Evolutionary conservation across 2,797 vertebrate species (phyloP).

Genomic region (Sternotherus odoratus): DNA sequence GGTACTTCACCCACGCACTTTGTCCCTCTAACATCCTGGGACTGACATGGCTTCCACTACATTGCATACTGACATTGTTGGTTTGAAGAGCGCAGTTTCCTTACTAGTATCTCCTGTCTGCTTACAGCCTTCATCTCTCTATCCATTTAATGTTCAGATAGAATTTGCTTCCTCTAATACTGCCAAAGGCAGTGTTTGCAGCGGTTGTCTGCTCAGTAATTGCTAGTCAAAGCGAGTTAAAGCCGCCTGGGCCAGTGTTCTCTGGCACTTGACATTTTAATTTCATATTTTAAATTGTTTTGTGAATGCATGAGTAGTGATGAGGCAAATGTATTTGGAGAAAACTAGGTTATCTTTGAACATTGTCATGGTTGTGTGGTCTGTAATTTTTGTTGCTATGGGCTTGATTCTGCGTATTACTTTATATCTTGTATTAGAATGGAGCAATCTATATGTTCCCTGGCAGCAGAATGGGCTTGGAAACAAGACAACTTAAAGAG

Average conservation of each 20-base stretch:
- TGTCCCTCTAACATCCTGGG: not conserved
- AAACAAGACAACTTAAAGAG: not conserved
- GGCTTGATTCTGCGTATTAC: not conserved
- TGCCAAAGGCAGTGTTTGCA: slow-evolving; percentile 24
- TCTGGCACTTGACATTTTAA: slow-evolving; percentile 43
- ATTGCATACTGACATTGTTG: not conserved
- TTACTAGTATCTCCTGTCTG: slow-evolving; percentile 20
- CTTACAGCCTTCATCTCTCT: not conserved
- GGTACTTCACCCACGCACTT: not conserved
- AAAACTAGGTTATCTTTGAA: not conserved
- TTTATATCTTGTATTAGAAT: not conserved
- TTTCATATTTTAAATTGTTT: slow-evolving; percentile 24
- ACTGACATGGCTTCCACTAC: not conserved
- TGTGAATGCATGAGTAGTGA: not conserved
- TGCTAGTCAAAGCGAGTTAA: slow-evolving; percentile 22
- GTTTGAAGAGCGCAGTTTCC: not conserved
- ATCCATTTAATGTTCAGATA: slow-evolving; percentile 27
- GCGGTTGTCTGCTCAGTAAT: not conserved
- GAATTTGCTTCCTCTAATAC: not conserved
- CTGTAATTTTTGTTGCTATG: fast-evolving
- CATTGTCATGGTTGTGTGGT: not conserved
- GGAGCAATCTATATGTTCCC: fast-evolving
- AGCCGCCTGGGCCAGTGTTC: slow-evolving; percentile 20
- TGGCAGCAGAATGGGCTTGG: not conserved
- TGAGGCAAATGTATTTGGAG: not conserved